Evolutionary conservation across 2,113 vertebrate genomes (phyloP), one percentile per base, ranked within the genome.

Genomic region (Galbula dea): DNA sequence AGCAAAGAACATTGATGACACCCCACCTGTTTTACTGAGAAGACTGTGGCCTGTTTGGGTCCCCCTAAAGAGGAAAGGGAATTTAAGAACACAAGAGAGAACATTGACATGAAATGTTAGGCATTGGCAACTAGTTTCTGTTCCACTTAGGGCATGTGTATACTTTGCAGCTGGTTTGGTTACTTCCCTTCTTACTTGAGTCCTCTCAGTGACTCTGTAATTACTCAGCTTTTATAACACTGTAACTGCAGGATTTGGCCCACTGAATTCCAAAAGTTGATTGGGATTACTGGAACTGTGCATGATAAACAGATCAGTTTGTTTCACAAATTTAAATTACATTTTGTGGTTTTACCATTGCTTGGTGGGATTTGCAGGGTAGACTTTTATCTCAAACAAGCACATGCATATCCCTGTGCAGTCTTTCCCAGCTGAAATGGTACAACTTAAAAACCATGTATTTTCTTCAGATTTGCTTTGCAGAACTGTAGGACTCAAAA

Each of bases 101-200:
- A 6, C 26, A 52, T 12, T 83, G 66, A 27, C 2, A 4, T 15
- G 24, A 52, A 72, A 30, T 22, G 4, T 19, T 21, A 52, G 52
- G 30, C 20, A 3, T 1, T 58, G 46, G 24, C 39, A 71, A n/a
- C 5, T 12, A 18, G 52, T 72, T 76, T 29, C 11, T 63, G 12
- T 26, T 37, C 30, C 27, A n/a, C 7, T 4, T 75, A 41, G 45
- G 69, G 21, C 3, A 1, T 0, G 6, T 29, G 19, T 15, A 4
- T 49, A 7, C 3, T 8, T 30, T 22, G 43, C 39, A 76, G 13
- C 7, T 49, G 24, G 5, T 34, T 84, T 62, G 54, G 32, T 32
- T 58, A 29, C 19, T 87, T 74, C 17, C 7, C 24, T 34, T 26
- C 29, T 10, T 43, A 7, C 7, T 21, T 0, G 2, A 59, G 26